Percentiles rank a stretch among this genome's conserved stretches.
Conservation (phyloP, 2,797 vertebrate species). For the Megalops cyprinoides region DNA sequence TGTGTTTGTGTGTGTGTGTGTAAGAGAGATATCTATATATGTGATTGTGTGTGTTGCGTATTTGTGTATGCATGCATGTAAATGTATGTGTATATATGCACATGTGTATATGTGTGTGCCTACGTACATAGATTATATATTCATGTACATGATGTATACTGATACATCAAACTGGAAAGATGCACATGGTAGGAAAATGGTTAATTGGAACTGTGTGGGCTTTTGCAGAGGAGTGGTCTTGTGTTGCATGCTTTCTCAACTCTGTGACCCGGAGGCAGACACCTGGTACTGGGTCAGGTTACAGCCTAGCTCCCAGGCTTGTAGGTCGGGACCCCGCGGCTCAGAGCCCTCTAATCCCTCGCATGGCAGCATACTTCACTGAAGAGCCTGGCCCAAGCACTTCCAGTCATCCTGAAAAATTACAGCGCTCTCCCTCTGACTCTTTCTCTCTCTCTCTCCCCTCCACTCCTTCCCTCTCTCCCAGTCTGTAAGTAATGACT, state of each 20-base stretch:
- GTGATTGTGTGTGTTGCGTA: too few species aligned
- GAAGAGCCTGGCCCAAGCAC: conserved; percentile 63
- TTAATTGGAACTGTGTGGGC: too few species aligned
- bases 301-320: conserved; percentile 80
- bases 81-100: background rate
- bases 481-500: conserved; percentile 69
- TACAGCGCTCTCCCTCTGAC: conserved; percentile 46
- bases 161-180: background rate
- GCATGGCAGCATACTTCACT: conserved; percentile 80
- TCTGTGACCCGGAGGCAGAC: conserved; percentile 91
- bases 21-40: too few species aligned
- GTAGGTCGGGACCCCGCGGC: conserved; percentile 87
- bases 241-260: conserved; percentile 76
- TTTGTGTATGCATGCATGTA: background rate
- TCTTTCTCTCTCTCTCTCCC: conserved; percentile 1
- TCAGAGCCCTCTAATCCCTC: conserved; percentile 80
- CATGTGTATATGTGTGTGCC: background rate
- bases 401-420: conserved; percentile 62
- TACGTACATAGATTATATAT: background rate
- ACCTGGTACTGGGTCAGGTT: conserved; percentile 95
- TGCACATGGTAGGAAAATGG: conserved; percentile 61
- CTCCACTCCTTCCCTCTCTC: conserved; percentile 5
- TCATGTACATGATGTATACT: too few species aligned
- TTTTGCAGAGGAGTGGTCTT: conserved; percentile 65
- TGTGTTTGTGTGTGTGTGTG: too few species aligned